Base-by-base conservation (phyloP, 1,140 invertebrate genomes). In the Pseudoatta argentina region DNA sequence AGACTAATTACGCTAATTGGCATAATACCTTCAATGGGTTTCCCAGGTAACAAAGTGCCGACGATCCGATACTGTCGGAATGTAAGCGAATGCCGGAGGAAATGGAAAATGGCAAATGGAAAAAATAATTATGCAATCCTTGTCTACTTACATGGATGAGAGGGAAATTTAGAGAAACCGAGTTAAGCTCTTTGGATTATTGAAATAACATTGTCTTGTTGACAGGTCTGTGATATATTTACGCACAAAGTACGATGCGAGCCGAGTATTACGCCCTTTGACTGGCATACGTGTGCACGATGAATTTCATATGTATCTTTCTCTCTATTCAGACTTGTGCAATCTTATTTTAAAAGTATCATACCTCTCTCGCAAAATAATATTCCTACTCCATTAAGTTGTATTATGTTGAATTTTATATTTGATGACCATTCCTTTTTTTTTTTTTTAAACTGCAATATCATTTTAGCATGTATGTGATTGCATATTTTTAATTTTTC, bases 1-100 rank as follows among this genome's bases (percentile, higher is more conserved):
- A 59, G 86, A 92, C 92, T 91, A 92, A 93, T 93, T 93, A 92
- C 88, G 89, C 88, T 93, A 92, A 93, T 93, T 93, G 92, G 91
- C 81, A 92, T 92, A 92, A 93, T 92, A 92, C 91, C 90, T 87
- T 87, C 86, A 75, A 86, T 88, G 72, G 82, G 87, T 89, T 89
- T 75, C 78, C 53, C 76, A 83, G 88, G 88, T 88, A 86, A 87
- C 66, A 79, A 78, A 88, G 86, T 88, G 89, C 91, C 63, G 83
- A 82, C 39, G 57, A 51, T 59, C 51, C 51, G 69, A 83, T 83
- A 81, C 21, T 27, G 30, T n/a, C 61, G 24, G 78, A 72, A 77
- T 63, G 64, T 82, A 86, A 89, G 34, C 57, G 24, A 55, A 79
- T 79, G 71, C 57, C 67, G 12, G 12, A 12, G 61, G 14, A 59